These are phyloP conservation scores for Chiridota heheva DNA, from an alignment of 35 echinoderm and acorn worm species.

Conservation along the genomic window DNA sequence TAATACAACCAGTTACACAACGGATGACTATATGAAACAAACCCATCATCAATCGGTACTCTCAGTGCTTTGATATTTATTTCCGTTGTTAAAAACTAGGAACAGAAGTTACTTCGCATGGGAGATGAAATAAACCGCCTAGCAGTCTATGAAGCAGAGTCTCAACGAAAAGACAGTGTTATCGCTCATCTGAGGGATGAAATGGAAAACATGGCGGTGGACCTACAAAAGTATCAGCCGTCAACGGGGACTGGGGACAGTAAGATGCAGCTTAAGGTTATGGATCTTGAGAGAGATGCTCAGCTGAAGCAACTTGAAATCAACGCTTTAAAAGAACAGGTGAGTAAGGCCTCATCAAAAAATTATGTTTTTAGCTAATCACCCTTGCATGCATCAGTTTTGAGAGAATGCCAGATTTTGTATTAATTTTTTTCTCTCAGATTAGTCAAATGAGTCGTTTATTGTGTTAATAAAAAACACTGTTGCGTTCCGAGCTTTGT, in stretches of 20 bases:
- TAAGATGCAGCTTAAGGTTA: conserved; percentile 45
- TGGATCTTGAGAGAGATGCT: conserved; percentile 75
- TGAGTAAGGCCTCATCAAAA: conserved; percentile 2
- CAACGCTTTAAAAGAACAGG: conserved; percentile 88
- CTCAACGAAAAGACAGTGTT: conserved; percentile 83
- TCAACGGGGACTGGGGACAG: not conserved
- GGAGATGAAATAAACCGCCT: conserved; percentile 96
- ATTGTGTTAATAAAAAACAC: not conserved
- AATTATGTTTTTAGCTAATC: too few species aligned
- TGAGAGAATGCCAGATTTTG: not conserved
- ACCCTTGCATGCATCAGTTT: too few species aligned
- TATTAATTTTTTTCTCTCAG: not conserved
- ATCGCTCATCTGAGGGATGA: conserved; percentile 76
- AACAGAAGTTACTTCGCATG: conserved; percentile 86
- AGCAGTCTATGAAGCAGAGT: conserved; percentile 90
- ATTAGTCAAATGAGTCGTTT: not conserved
- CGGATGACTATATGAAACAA: too few species aligned
- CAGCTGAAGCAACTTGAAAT: conserved; percentile 83
- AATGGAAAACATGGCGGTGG: conserved; percentile 36
- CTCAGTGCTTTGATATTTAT: not conserved
- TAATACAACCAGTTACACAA: not conserved
- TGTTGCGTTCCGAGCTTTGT: too few species aligned
- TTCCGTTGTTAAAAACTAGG: conserved; percentile 21
- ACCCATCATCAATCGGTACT: not conserved
- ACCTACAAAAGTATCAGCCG: conserved; percentile 32